Base-by-base conservation (phyloP, 2,888 invertebrate species). In the Polyploca ridens region DNA sequence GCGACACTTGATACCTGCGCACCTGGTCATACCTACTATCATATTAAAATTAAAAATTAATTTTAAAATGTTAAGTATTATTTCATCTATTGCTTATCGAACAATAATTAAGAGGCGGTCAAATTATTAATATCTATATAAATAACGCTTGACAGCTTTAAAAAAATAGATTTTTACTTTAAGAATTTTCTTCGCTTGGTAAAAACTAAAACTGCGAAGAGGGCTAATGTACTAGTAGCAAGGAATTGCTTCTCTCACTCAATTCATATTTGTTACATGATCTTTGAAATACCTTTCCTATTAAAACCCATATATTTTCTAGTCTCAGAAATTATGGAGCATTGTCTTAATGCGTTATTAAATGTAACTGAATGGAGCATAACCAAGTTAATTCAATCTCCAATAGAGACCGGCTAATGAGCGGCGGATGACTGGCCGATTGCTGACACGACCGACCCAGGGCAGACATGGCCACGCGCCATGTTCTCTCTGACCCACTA, bases 381-480 rank as follows among this genome's bases (percentile, higher is more conserved):
- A 87, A 87, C 82, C 74, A 79, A 87, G 87, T 83, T 93, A 93
- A 93, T 93, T 93, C 87, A 93, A 93, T 93, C 87, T 86, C 77
- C 74, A 76, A 81, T 79, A 80, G 87, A 86, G 88, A 87, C 72
- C 85, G 76, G 84, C 84, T 93, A 93, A 93, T 93, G 91, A 90
- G 90, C 77, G 82, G 75, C 66, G 86, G 79, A 90, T 93, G 93
- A 93, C 93, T 93, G 82, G 91, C 73, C 79, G 75, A 82, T 89
- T 86, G 78, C 77, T 73, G 81, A 78, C 82, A 80, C 75, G 73
- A 79, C 76, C 79, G 78, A 68, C 75, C 79, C 80, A 76, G 67
- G 69, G 66, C 68, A 70, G 80, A 80, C 83, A 81, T 76, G 75
- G 79, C 81, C 81, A 81, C 79, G 81, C 79, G 83, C 81, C 84